Conservation (phyloP, 2,888 invertebrate genomes). For the Melanostoma mellinum region DNA sequence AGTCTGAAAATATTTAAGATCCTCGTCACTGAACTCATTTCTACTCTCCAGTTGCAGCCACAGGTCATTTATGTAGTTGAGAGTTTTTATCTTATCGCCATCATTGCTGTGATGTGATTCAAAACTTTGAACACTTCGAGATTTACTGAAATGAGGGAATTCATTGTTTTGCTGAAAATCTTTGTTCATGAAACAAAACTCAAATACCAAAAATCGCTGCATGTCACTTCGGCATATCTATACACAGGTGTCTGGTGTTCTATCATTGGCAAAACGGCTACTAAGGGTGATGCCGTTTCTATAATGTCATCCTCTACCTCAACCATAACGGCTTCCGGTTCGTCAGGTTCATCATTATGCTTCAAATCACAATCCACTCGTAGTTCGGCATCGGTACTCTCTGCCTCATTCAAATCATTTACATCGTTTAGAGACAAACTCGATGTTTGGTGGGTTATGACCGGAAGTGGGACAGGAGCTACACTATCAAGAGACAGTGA, state of each 20-base stretch:
- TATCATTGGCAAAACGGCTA: constrained; percentile 85
- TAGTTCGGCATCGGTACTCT: constrained; percentile 77
- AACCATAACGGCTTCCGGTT: constrained; percentile 89
- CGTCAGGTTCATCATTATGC: constrained; percentile 80
- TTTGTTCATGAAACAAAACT: background rate
- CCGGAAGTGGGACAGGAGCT: constrained; percentile 82
- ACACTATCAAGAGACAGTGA: constrained; percentile 91
- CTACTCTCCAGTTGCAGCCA: constrained; percentile 65
- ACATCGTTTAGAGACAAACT: constrained; percentile 89
- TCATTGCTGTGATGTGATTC: constrained; percentile 76
- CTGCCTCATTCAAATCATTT: constrained; percentile 85
- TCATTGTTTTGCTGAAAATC: background rate
- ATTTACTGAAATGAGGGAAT: constrained; percentile 75
- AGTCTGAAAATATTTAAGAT: constrained; percentile 42
- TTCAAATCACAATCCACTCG: constrained; percentile 78
- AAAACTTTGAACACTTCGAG: constrained; percentile 79
- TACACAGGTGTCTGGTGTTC: constrained; percentile 89
- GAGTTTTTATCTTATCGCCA: constrained; percentile 53
- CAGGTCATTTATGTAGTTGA: constrained; percentile 64
- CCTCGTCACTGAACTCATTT: constrained; percentile 51
- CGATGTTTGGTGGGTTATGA: constrained; percentile 87
- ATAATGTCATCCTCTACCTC: constrained; percentile 91
- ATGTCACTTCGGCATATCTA: constrained; percentile 85
- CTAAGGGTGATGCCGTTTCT: constrained; percentile 89
- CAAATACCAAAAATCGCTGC: constrained; percentile 83